Evolutionary conservation across 2,797 vertebrate species (phyloP).

Genomic region (Halcyon badia): DNA sequence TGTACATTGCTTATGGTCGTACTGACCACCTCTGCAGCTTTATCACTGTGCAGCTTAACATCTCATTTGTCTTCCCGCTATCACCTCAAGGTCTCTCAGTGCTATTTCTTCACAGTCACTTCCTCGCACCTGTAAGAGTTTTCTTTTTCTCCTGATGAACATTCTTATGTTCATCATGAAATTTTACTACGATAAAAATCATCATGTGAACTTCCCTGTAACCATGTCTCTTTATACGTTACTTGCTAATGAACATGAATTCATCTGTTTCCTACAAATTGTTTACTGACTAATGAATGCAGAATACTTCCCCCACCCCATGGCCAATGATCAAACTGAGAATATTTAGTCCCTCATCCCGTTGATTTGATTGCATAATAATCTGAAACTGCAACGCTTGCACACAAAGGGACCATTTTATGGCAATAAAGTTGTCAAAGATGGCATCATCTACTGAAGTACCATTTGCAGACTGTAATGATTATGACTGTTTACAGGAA

Average conservation of each 20-base stretch:
- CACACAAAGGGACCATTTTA: neutral
- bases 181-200: slow-evolving; percentile 7
- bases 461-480: neutral
- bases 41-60: neutral
- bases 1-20: neutral
- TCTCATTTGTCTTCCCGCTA: neutral
- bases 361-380: neutral
- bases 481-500: neutral
- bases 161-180: neutral
- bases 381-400: neutral
- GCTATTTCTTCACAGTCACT: neutral
- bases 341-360: neutral
- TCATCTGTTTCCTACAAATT: neutral
- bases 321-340: neutral
- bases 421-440: neutral
- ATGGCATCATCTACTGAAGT: neutral
- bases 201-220: slow-evolving; percentile 11
- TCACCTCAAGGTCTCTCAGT: neutral
- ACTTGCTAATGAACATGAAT: neutral
- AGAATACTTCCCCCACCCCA: neutral
- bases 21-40: neutral
- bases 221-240: neutral
- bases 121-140: neutral
- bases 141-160: neutral
- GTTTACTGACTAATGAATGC: neutral